phyloP scores from a whole-genome alignment of 2,888 invertebrate genomes.

The Oscheius sp. region DNA sequence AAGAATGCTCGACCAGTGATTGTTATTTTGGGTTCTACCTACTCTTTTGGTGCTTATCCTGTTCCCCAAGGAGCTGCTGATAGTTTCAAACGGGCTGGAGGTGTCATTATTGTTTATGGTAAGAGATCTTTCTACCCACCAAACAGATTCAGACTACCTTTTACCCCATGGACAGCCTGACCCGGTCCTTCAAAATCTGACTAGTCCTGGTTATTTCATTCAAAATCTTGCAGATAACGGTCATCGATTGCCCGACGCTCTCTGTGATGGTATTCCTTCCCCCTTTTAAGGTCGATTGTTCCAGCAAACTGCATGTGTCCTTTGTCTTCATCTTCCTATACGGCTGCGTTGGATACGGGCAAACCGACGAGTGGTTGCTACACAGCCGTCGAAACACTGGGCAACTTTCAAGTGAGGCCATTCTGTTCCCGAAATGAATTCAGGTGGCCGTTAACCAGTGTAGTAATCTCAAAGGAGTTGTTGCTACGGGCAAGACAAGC shows the following conservation, averaged over 20 bases:
- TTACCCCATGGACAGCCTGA: background rate
- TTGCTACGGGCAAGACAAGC: constrained; percentile 2
- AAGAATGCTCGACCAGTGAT: constrained; percentile 22
- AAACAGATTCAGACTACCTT: constrained; percentile 14
- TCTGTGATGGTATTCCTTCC: constrained; percentile 13
- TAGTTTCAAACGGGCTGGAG: background rate
- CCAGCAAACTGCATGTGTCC: constrained; percentile 11
- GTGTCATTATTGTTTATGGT: constrained; percentile 27
- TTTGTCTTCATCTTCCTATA: background rate
- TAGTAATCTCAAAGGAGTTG: background rate
- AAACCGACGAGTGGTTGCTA: constrained; percentile 11
- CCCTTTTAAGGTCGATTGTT: background rate
- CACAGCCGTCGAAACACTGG: constrained; percentile 7
- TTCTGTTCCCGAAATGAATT: background rate
- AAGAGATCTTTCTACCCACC: background rate
- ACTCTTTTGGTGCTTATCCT: background rate
- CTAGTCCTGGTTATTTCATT: constrained; percentile 18
- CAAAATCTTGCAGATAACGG: background rate
- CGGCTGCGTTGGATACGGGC: background rate
- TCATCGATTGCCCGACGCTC: background rate
- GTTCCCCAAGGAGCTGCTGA: constrained; percentile 7
- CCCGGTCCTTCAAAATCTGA: constrained; percentile 8
- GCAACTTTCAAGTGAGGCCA: constrained; percentile 4
- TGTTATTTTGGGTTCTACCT: constrained; percentile 11
- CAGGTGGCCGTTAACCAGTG: constrained; percentile 18